Evolutionary conservation across 2,113 vertebrate species (phyloP), one percentile per base, ranked within the genome.

Genomic region (Sylvicapra grimmia): DNA sequence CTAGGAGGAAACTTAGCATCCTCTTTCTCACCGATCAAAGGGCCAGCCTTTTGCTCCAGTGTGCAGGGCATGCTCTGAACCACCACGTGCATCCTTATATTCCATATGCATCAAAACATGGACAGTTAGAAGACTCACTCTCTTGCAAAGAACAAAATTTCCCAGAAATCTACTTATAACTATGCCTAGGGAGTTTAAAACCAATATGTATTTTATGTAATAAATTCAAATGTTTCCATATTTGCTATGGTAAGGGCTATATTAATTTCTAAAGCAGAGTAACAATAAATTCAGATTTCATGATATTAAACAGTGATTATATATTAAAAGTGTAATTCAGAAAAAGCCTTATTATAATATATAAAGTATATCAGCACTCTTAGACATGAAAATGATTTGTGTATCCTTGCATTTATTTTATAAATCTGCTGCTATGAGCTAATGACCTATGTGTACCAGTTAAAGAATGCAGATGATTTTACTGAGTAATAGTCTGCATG

Each of bases 231-330:
- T 97, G 58, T 61, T 94, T 93, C 33, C 5, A 27, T 86, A 19
- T 93, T 40, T 93, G 87, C 61, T 93, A 93, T 19, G 1, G 6
- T 79, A 96, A 33, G 9, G 53, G 3, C 8, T 97, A 15, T 72
- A 94, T 89, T 5, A 92, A 95, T 86, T 84, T 96, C 59, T 9
- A 95, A 44, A 89, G 85, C 79, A 65, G 68, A 93, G 3, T 89
- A 94, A 65, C 19, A 44, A 63, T 98, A 72, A 79, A 95, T 80
- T 96, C 84, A 86, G 33, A 83, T 58, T 93, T 31, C 33, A 95
- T 82, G 91, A 92, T 21, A 29, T 95, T 86, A 93, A 83, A 63
- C 36, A 86, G 1, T 92, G 51, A 77, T 86, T 82, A 58, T 27
- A 86, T 9, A 63, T 92, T 94, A 27, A 53, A 12, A 21, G 18